A percentile compares a stretch with the other conserved stretches of the same genome.
phyloP scores from a whole-genome alignment of 2,797 vertebrate genomes.

The Onychomys arenicola region DNA sequence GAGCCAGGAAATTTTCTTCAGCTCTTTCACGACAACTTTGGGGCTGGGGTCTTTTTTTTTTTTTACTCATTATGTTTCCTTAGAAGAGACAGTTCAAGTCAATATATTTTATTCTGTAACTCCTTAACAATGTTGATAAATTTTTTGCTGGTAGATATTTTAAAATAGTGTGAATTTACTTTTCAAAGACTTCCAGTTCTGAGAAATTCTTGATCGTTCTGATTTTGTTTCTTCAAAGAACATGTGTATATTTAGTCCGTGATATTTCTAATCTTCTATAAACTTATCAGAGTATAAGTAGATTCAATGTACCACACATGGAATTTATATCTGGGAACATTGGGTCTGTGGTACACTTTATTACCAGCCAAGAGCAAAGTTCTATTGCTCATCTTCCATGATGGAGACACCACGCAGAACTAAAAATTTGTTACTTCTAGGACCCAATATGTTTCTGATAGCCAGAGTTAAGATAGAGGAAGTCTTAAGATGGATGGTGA shows the following conservation, averaged over 20 bases:
- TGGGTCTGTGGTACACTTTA: not conserved
- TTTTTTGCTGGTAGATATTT: not conserved
- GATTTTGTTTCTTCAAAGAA: constrained; percentile 10
- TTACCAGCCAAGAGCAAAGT: not conserved
- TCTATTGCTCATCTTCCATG: not conserved
- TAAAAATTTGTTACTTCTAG: not conserved
- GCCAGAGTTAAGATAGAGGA: constrained; percentile 13
- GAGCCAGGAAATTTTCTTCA: not conserved
- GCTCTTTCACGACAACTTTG: not conserved
- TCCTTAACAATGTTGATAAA: not conserved
- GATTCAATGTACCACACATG: not conserved
- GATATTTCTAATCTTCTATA: not conserved
- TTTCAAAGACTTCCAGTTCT: not conserved
- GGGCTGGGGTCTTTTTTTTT: not conserved
- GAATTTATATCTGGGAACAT: not conserved
- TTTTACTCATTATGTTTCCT: not conserved
- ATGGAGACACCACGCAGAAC: not conserved
- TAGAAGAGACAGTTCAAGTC: not conserved
- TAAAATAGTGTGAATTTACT: not conserved
- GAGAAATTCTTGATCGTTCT: constrained; percentile 33
- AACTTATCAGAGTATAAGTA: not conserved
- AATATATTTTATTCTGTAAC: not conserved
- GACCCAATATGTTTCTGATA: not conserved
- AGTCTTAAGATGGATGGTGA: not conserved
- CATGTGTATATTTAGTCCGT: not conserved